Conservation (phyloP, 2,113 vertebrate genomes). For the Gallinago undulata region DNA sequence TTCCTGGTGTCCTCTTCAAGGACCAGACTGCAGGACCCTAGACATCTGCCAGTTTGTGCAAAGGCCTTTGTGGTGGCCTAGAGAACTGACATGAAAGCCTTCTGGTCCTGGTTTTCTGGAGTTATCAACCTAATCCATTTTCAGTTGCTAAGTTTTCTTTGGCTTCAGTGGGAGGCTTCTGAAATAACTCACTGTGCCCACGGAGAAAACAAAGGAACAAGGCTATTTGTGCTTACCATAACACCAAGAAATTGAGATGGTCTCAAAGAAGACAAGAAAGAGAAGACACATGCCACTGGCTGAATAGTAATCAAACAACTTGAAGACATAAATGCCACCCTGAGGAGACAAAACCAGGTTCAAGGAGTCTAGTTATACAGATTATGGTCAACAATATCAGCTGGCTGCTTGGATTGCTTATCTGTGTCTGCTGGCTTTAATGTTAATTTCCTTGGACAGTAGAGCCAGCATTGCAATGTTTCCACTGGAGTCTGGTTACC, state of each 20-base stretch:
- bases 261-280: slow-evolving; percentile 92
- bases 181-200: not conserved
- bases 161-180: not conserved
- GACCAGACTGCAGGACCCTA: not conserved
- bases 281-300: slow-evolving; percentile 93
- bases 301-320: slow-evolving; percentile 93
- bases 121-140: not conserved
- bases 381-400: not conserved
- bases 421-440: not conserved
- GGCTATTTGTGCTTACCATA: slow-evolving; percentile 77
- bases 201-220: not conserved
- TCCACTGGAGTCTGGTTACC: not conserved
- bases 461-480: not conserved
- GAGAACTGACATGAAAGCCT: not conserved
- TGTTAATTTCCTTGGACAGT: not conserved
- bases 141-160: not conserved
- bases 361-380: not conserved
- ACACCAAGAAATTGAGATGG: slow-evolving; percentile 89
- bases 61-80: not conserved
- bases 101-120: not conserved
- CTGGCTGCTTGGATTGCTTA: not conserved
- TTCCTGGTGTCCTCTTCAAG: not conserved
- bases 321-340: slow-evolving; percentile 92
- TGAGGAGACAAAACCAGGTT: slow-evolving; percentile 60
- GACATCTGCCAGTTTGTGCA: not conserved